Evolutionary conservation across 2,888 invertebrate genomes (phyloP).

Genomic region (Pristionchus fissidentatus): DNA sequence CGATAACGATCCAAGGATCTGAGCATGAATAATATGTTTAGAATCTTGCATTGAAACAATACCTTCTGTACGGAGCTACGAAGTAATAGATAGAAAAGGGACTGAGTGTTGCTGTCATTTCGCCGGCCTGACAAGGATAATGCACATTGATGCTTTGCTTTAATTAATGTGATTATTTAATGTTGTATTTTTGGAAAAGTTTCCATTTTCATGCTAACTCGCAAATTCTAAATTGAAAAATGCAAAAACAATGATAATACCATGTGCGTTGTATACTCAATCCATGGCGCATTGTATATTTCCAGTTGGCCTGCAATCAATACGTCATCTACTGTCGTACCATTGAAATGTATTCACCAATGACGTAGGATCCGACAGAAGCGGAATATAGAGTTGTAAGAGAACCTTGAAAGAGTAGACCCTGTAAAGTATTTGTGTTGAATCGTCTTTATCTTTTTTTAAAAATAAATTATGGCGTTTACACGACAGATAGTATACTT

Average conservation of each 20-base stretch:
- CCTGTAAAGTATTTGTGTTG: too few species aligned
- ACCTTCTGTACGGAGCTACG: neutral
- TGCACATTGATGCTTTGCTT: too few species aligned
- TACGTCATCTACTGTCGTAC: neutral
- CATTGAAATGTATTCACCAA: neutral
- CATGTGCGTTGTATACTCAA: neutral
- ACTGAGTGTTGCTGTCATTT: neutral
- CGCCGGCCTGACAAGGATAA: neutral
- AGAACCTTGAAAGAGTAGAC: neutral
- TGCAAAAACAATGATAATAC: neutral
- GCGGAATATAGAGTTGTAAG: neutral
- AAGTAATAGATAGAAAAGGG: neutral
- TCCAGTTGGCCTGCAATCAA: neutral
- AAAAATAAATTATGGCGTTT: too few species aligned
- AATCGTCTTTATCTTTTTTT: too few species aligned
- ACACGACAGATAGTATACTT: too few species aligned
- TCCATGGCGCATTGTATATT: constrained; percentile 6
- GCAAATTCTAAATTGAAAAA: too few species aligned
- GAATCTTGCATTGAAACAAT: neutral
- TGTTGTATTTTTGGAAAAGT: neutral
- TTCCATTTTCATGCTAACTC: too few species aligned
- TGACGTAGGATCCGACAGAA: neutral
- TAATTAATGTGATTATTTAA: too few species aligned
- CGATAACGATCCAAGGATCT: too few species aligned
- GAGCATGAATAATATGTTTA: neutral